Evolutionary conservation across 2,888 invertebrate species (phyloP).

Genomic region (Caenorhabditis virilis): DNA sequence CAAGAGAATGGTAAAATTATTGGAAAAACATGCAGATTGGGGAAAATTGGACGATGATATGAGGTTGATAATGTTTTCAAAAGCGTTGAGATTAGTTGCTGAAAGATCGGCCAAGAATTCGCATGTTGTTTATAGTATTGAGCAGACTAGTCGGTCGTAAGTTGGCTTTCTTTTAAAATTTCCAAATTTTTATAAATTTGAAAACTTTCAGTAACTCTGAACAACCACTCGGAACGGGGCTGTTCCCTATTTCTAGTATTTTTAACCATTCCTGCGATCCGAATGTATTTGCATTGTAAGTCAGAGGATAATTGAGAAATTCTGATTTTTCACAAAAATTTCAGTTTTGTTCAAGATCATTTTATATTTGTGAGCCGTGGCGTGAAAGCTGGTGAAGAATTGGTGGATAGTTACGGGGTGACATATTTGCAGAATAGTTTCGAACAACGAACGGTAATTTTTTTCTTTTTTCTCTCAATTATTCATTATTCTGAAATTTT

Average conservation of each 20-base stretch:
- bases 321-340: not conserved
- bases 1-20: conserved; percentile 1
- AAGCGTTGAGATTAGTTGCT: conserved; percentile 20
- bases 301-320: not conserved
- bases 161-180: not conserved
- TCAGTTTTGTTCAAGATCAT: conserved; percentile 34
- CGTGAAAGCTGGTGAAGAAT: conserved; percentile 37
- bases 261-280: conserved; percentile 46
- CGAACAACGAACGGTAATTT: conserved; percentile 18
- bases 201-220: not conserved
- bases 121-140: conserved; percentile 22
- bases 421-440: conserved; percentile 12
- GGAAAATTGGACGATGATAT: conserved; percentile 5
- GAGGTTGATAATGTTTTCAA: conserved; percentile 10
- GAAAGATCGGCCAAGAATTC: conserved; percentile 30
- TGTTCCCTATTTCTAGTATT: conserved; percentile 42
- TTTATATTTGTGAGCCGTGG: conserved; percentile 40
- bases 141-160: conserved; percentile 13
- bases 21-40: conserved; percentile 26
- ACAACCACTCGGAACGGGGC: conserved; percentile 33
- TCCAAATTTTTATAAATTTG: not conserved
- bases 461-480: not conserved
- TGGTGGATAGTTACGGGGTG: conserved; percentile 43
- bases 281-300: conserved; percentile 39
- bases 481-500: not conserved